Percentiles rank a stretch among this genome's conserved stretches.
Conservation (phyloP, 2,113 vertebrate genomes). For the Coregonus clupeaformis region DNA sequence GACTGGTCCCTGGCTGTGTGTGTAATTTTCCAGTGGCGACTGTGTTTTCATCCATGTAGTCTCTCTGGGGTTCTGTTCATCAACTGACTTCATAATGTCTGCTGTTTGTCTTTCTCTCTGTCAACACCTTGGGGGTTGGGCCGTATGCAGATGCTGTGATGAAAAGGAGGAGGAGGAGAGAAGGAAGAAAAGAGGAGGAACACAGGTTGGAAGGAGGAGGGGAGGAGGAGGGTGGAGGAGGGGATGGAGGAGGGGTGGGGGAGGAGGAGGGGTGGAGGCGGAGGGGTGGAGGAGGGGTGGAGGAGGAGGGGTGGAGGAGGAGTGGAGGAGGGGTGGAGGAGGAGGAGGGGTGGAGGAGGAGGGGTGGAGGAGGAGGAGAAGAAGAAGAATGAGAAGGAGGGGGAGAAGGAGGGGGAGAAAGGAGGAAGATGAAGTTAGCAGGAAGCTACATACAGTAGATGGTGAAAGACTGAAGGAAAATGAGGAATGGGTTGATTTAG, state of each 20-base stretch:
- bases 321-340: background rate
- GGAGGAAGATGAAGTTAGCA: conserved; percentile 11
- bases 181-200: background rate
- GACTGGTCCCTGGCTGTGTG: conserved; percentile 37
- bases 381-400: conserved; percentile 17
- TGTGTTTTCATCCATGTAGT: conserved; percentile 53
- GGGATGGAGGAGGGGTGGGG: background rate
- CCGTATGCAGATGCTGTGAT: conserved; percentile 49
- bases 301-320: conserved; percentile 22
- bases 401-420: conserved; percentile 17
- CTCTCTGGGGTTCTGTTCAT: conserved; percentile 42
- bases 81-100: conserved; percentile 61
- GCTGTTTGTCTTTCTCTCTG: conserved; percentile 42
- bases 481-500: background rate
- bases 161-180: background rate
- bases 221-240: background rate
- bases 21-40: conserved; percentile 52
- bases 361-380: background rate
- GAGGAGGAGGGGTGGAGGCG: background rate
- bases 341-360: conserved; percentile 43
- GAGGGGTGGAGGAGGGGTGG: conserved; percentile 14
- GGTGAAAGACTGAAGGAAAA: conserved; percentile 20
- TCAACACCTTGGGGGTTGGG: conserved; percentile 22
- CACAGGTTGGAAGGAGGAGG: background rate
- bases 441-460: no score